Evolutionary conservation across 1,140 invertebrate species (phyloP).

Genomic region (Antheraea mylitta): DNA sequence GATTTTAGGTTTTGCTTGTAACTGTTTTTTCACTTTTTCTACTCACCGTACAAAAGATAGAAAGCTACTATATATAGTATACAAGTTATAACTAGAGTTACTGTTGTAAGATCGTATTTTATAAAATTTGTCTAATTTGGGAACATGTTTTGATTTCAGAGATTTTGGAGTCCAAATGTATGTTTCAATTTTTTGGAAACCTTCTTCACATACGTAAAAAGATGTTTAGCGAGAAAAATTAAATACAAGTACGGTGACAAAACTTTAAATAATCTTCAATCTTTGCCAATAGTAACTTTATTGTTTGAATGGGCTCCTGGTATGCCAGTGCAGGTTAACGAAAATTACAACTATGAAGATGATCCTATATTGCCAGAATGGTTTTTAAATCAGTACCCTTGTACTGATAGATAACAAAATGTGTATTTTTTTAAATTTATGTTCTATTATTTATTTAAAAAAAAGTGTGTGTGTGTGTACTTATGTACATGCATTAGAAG

Average conservation of each 20-base stretch:
- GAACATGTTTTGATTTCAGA: slow-evolving; percentile 34
- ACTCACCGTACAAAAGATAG: no score
- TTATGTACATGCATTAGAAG: no score
- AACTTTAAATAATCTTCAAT: slow-evolving; percentile 38
- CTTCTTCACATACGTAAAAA: slow-evolving; percentile 61
- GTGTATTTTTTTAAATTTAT: slow-evolving; percentile 51
- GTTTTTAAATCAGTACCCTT: slow-evolving; percentile 48
- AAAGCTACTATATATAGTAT: neutral
- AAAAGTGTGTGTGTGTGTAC: no score
- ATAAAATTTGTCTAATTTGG: no score
- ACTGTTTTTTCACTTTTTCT: no score
- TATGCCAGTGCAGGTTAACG: slow-evolving; percentile 36
- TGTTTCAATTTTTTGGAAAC: slow-evolving; percentile 65
- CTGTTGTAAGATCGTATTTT: neutral
- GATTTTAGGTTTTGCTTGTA: no score
- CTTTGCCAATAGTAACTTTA: slow-evolving; percentile 47
- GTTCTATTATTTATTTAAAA: slow-evolving; percentile 57
- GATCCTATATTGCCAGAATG: slow-evolving; percentile 60
- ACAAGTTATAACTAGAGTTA: neutral
- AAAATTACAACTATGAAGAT: slow-evolving; percentile 51
- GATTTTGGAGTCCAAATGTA: slow-evolving; percentile 60
- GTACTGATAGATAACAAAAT: slow-evolving; percentile 10
- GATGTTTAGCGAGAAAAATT: slow-evolving; percentile 48
- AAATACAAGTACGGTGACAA: slow-evolving; percentile 47
- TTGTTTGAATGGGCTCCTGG: slow-evolving; percentile 54